A percentile compares a stretch with the other conserved stretches of the same genome.
phyloP scores from a whole-genome alignment of 92 coral and sea anemone genomes.

The Ricordea florida region DNA sequence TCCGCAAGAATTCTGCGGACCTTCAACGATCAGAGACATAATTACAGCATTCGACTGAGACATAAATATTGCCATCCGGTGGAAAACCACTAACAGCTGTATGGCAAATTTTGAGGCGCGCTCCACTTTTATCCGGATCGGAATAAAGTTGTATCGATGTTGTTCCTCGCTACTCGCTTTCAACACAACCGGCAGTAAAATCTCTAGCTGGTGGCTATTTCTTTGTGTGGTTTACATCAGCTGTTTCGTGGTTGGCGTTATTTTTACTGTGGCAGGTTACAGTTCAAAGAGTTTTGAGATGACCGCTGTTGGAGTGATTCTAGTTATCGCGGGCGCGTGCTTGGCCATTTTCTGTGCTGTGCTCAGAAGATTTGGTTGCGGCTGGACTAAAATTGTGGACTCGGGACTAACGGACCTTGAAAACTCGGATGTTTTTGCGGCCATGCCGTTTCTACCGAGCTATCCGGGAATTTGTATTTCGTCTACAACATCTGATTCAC shows the following conservation, averaged over 20 bases:
- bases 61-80: too few species aligned
- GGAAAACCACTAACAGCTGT: too few species aligned
- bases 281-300: slow-evolving; percentile 9
- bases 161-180: slow-evolving; percentile 7
- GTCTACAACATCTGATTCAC: neutral
- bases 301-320: slow-evolving; percentile 40
- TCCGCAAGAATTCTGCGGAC: too few species aligned
- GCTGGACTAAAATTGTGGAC: slow-evolving; percentile 6
- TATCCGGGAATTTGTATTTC: slow-evolving; percentile 26
- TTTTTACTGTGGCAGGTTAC: slow-evolving; percentile 22
- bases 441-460: slow-evolving; percentile 26
- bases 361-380: slow-evolving; percentile 17
- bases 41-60: too few species aligned
- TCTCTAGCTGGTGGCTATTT: slow-evolving; percentile 32
- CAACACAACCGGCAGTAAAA: slow-evolving; percentile 5
- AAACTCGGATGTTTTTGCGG: neutral
- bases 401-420: neutral
- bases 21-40: too few species aligned
- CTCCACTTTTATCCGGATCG: neutral
- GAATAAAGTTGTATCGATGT: neutral
- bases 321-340: slow-evolving; percentile 38
- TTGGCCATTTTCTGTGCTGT: slow-evolving; percentile 20
- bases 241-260: slow-evolving; percentile 14
- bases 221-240: slow-evolving; percentile 14
- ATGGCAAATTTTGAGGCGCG: slow-evolving; percentile 19